phyloP scores from a whole-genome alignment of 2,113 vertebrate genomes.

The Spermophilus dauricus region DNA sequence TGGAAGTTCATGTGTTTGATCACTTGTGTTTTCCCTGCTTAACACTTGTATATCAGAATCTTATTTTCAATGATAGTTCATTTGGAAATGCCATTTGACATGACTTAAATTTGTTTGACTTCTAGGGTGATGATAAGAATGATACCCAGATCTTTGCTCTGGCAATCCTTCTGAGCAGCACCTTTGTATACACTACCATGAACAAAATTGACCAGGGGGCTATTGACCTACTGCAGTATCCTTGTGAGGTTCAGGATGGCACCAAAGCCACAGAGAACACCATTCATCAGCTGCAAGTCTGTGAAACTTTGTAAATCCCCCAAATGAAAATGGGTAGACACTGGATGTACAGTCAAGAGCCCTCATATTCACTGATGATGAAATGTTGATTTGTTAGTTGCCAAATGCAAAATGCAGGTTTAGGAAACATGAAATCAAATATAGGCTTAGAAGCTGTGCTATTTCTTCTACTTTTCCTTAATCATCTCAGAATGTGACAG shows the following conservation, averaged over 20 bases:
- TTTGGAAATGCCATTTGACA: not conserved
- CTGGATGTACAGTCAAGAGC: slow-evolving; percentile 35
- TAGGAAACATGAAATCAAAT: not conserved
- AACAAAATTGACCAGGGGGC: slow-evolving; percentile 71
- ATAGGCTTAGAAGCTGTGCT: fast-evolving
- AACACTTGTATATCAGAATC: not conserved
- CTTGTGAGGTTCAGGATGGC: not conserved
- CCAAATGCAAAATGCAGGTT: not conserved
- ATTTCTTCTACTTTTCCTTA: slow-evolving; percentile 66
- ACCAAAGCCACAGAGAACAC: not conserved
- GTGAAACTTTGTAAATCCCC: not conserved
- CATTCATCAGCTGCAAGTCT: not conserved
- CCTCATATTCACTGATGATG: not conserved
- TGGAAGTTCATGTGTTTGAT: not conserved
- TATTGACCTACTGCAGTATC: slow-evolving; percentile 72
- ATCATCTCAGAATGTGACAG: slow-evolving; percentile 77
- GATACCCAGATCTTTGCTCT: slow-evolving; percentile 72
- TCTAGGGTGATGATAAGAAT: slow-evolving; percentile 63
- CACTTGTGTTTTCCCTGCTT: not conserved
- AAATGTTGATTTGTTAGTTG: not conserved
- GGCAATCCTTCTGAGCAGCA: slow-evolving; percentile 72
- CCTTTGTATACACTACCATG: slow-evolving; percentile 77
- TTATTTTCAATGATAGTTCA: not conserved
- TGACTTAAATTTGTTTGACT: slow-evolving; percentile 33
- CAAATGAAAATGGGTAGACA: not conserved